These are phyloP conservation scores for Tipula helvola DNA, from an alignment of 2,888 invertebrate species.

Conservation along the genomic window DNA sequence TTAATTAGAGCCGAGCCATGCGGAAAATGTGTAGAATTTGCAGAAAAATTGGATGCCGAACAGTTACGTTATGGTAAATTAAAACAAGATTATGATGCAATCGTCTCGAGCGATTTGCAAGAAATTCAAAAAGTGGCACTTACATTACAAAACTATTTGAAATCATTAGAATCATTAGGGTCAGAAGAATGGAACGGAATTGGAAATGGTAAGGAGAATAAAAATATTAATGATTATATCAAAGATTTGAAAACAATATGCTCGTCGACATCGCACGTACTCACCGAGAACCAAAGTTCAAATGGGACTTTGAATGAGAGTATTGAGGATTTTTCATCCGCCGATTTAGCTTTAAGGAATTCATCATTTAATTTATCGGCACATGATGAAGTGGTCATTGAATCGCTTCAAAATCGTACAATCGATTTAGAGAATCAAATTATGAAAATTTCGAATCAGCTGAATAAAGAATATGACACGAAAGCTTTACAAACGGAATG, in stretches of 20 bases:
- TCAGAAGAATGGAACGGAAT: background rate
- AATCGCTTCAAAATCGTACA: background rate
- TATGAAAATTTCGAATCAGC: background rate
- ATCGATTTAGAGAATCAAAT: background rate
- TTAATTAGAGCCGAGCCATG: background rate
- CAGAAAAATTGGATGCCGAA: background rate
- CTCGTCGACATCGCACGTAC: background rate
- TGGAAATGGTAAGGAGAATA: background rate
- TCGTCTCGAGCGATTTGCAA: background rate
- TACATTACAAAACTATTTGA: background rate
- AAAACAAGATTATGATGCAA: background rate
- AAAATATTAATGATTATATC: background rate
- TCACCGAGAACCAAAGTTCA: background rate
- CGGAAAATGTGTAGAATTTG: background rate
- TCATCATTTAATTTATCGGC: background rate
- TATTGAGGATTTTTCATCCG: background rate
- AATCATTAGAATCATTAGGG: background rate
- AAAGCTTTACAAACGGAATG: background rate
- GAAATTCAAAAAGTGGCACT: background rate
- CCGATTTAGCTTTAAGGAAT: background rate
- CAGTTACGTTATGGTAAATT: background rate
- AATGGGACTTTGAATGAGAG: background rate
- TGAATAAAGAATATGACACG: background rate
- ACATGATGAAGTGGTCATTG: background rate
- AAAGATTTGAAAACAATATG: constrained; percentile 5